phyloP scores from a whole-genome alignment of 2,888 invertebrate species.

The Dryococelus australis region DNA sequence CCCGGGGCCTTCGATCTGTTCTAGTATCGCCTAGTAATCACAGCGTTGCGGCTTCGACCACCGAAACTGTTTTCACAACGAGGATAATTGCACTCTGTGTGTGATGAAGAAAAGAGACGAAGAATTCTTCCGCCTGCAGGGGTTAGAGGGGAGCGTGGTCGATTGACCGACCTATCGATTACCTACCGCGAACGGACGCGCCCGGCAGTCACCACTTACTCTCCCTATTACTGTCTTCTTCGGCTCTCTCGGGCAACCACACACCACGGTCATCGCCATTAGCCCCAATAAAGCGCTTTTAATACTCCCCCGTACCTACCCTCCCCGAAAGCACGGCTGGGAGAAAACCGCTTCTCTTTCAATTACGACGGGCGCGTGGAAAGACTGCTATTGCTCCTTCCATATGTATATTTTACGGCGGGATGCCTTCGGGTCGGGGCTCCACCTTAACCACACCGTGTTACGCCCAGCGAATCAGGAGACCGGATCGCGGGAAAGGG shows the following conservation, averaged over 20 bases:
- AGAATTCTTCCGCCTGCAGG: background rate
- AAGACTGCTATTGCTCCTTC: background rate
- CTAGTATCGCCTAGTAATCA: background rate
- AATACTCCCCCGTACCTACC: background rate
- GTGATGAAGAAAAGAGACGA: background rate
- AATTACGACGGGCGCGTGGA: background rate
- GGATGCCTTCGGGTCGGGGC: background rate
- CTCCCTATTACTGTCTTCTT: background rate
- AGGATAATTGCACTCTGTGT: background rate
- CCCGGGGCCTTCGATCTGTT: background rate
- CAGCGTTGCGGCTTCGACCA: background rate
- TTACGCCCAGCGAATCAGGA: background rate
- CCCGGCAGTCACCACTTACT: background rate
- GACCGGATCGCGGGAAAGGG: background rate
- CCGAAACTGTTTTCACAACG: background rate
- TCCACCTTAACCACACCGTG: background rate
- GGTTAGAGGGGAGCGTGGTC: background rate
- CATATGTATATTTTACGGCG: background rate
- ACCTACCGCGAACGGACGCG: background rate
- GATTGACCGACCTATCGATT: background rate
- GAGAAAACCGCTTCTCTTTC: background rate
- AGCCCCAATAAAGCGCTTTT: conserved; percentile 8
- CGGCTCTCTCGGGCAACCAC: background rate
- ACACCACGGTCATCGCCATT: background rate
- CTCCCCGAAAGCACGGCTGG: background rate